A percentile compares a stretch with the other conserved stretches of the same genome.
Evolutionary conservation across 1,140 invertebrate genomes (phyloP).

Genomic region (Drosophila miranda): DNA sequence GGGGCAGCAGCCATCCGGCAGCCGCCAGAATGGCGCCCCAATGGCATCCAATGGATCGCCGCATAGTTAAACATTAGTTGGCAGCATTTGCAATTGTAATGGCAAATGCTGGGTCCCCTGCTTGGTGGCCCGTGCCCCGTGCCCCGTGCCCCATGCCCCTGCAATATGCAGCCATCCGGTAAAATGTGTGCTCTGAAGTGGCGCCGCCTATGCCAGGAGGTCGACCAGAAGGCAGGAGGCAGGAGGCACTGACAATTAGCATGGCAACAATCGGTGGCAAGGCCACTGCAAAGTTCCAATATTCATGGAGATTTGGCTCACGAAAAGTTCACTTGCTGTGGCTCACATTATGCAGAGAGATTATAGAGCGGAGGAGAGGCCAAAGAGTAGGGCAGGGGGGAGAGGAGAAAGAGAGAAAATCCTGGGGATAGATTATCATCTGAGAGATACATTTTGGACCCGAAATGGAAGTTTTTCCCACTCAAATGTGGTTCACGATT

Average conservation of each 20-base stretch:
- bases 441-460: too few species aligned
- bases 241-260: slow-evolving; percentile 27
- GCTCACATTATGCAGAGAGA: slow-evolving; percentile 39
- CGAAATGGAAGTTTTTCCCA: too few species aligned
- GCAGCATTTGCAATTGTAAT: slow-evolving; percentile 79
- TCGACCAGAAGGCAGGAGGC: too few species aligned
- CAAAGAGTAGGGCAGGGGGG: too few species aligned
- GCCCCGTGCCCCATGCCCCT: slow-evolving; percentile 13
- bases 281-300: slow-evolving; percentile 5
- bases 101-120: slow-evolving; percentile 1
- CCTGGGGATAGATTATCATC: too few species aligned
- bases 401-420: too few species aligned
- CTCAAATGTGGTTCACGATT: too few species aligned
- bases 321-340: slow-evolving; percentile 11
- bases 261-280: slow-evolving; percentile 13
- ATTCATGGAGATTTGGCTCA: slow-evolving; percentile 23
- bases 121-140: slow-evolving; percentile 15
- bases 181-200: slow-evolving; percentile 39
- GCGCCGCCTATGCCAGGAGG: slow-evolving; percentile 10
- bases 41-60: slow-evolving; percentile 20
- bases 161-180: slow-evolving; percentile 46
- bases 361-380: background rate
- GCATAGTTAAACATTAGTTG: slow-evolving; percentile 69
- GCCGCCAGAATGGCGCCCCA: slow-evolving; percentile 61
- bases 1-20: background rate